Base-by-base conservation (phyloP, 2,113 vertebrate species). In the Microtus ochrogaster region DNA sequence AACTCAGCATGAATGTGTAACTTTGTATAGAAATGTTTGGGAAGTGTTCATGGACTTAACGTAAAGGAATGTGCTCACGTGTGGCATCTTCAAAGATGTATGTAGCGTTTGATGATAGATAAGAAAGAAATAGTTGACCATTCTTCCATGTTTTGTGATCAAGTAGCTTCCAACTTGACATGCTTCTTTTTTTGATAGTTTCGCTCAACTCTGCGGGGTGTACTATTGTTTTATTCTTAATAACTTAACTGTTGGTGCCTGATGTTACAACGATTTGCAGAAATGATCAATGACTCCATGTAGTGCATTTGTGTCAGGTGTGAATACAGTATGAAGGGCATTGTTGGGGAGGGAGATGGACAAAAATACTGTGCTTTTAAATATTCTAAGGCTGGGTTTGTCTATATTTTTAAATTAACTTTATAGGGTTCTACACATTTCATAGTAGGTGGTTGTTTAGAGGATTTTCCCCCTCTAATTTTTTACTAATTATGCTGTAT, bases 111-210 rank as follows among this genome's bases (percentile, higher is more conserved):
- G 98, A 98, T 98, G 97, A 94, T 98, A 98, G 98, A 98, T 99
- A 97, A 94, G 97, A 98, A 98, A 98, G 98, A 98, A 98, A 95
- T 99, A 98, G 99, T 98, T 98, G 98, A 99, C 98, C 97, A 98
- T 98, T 98, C 96, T 98, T 98, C 98, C 95, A 98, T 98, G 98
- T 99, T 99, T 98, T 98, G 98, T 99, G 98, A 99, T 98, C 98
- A 98, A 98, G 98, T 99, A 99, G 98, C 98, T 99, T 99, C 98
- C 99, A 98, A 98, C 97, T 97, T 98, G 91, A 98, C 98, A 98
- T 98, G 97, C 97, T 95, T 98, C 97, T 99, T 99, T 98, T 98
- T 96, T 98, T 98, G 97, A 98, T 98, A 97, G 97, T 97, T 98
- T 95, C 98, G 97, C 93, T 94, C 81, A 98, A 97, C 96, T 98